Base-by-base conservation (phyloP, 2,113 vertebrate species). In the Zootoca vivipara region DNA sequence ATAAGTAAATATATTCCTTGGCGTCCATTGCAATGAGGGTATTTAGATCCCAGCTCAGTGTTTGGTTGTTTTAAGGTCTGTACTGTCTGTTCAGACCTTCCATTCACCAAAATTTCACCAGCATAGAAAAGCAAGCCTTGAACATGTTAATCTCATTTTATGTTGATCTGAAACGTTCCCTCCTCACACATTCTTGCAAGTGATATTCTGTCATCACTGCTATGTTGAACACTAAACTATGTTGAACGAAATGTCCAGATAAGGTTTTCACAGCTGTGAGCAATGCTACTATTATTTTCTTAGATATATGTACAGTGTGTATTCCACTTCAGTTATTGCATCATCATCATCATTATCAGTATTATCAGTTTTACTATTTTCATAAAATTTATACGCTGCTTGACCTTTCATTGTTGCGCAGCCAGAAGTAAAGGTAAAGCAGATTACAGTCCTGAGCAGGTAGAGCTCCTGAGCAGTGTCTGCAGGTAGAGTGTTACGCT, bases 1-100 rank as follows among this genome's bases (percentile, higher is more conserved):
- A 96, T 95, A 96, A 95, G 94, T 96, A 97, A 98, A 97, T 94
- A 95, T 96, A 97, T 97, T 97, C 96, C 97, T 97, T 95, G 92
- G 58, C 93, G 89, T 85, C 92, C 92, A 85, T 89, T 83, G 87
- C 83, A 67, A 88, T 90, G 88, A 89, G 62, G 67, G 46, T 95
- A 87, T 94, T 94, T 96, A 94, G 92, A 95, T 93, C 69, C 35
- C 77, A 75, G 80, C 77, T 90, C 90, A 89, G 88, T 67, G 92
- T 87, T 96, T 78, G 69, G 90, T 82, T 85, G 89, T 89, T 69
- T 82, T 70, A 88, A 93, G 35, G n/a, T 30, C 35, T 24, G 83
- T 82, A 46, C 2, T 28, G 12, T 92, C 87, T 82, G 90, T 85
- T 91, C 81, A 84, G 20, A 24, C 40, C 22, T 73, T 40, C 33